Conservation (phyloP, 2,888 invertebrate genomes). For the Dyspetes luteomarginatus region DNA sequence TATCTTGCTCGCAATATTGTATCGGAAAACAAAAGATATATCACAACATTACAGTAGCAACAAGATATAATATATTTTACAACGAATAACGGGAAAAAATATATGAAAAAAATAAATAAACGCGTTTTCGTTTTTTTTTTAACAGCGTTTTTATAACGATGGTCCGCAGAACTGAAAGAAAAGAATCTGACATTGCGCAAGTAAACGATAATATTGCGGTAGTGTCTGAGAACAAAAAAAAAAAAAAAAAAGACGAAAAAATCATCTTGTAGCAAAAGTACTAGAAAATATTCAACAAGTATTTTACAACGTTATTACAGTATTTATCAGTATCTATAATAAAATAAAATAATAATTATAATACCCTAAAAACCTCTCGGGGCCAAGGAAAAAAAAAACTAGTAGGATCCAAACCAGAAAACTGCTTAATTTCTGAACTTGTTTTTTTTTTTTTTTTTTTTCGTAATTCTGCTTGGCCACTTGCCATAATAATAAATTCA, state of each 20-base stretch:
- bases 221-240: neutral
- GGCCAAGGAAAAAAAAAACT: slow-evolving; percentile 20
- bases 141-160: slow-evolving; percentile 21
- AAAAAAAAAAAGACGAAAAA: slow-evolving; percentile 24
- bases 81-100: slow-evolving; percentile 2
- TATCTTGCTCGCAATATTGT: neutral
- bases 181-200: slow-evolving; percentile 3
- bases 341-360: slow-evolving; percentile 9
- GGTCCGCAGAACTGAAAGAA: neutral
- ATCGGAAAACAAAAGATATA: slow-evolving; percentile 12
- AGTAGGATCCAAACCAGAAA: slow-evolving; percentile 19
- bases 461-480: neutral
- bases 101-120: slow-evolving; percentile 6
- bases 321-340: slow-evolving; percentile 21
- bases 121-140: neutral
- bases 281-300: slow-evolving; percentile 60
- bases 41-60: neutral
- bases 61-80: slow-evolving; percentile 1
- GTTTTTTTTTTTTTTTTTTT: neutral
- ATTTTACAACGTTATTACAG: slow-evolving; percentile 20
- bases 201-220: slow-evolving; percentile 17
- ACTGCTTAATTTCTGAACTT: neutral
- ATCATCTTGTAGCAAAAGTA: slow-evolving; percentile 49
- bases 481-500: slow-evolving; percentile 37
- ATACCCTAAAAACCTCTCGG: slow-evolving; percentile 34